Evolutionary conservation across 1,140 invertebrate genomes (phyloP).

Genomic region (Teleogryllus occipitalis): DNA sequence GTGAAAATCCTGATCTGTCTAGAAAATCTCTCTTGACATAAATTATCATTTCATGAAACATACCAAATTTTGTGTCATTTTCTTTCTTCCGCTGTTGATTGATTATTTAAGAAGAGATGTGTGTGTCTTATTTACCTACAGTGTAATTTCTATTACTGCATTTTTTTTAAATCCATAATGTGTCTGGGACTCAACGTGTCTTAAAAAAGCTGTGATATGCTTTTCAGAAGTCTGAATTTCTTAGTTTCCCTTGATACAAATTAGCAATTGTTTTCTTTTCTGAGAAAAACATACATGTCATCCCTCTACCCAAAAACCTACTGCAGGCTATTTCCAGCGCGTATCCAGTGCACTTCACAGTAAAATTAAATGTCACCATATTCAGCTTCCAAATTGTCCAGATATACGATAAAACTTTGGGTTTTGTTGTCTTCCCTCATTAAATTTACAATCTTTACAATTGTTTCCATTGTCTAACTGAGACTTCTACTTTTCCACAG

Average conservation of each 20-base stretch:
- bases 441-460: conserved; percentile 1
- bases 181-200: no score
- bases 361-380: not conserved
- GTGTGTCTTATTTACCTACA: not conserved
- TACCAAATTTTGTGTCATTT: conserved; percentile 2
- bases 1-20: not conserved
- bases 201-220: no score
- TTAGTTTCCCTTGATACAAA: not conserved
- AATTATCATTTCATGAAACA: not conserved
- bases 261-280: not conserved
- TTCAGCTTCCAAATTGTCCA: not conserved
- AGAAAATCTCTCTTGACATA: not conserved
- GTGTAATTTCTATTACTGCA: no score
- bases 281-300: not conserved
- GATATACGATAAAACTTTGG: not conserved
- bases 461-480: not conserved
- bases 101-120: not conserved
- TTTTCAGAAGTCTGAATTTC: not conserved
- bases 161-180: no score
- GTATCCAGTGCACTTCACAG: not conserved
- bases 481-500: not conserved
- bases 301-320: not conserved
- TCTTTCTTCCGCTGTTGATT: not conserved
- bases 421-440: not conserved
- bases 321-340: not conserved